A percentile compares a stretch with the other conserved stretches of the same genome.
phyloP scores from a whole-genome alignment of 2,888 invertebrate species.

The Thymelicus lineola region DNA sequence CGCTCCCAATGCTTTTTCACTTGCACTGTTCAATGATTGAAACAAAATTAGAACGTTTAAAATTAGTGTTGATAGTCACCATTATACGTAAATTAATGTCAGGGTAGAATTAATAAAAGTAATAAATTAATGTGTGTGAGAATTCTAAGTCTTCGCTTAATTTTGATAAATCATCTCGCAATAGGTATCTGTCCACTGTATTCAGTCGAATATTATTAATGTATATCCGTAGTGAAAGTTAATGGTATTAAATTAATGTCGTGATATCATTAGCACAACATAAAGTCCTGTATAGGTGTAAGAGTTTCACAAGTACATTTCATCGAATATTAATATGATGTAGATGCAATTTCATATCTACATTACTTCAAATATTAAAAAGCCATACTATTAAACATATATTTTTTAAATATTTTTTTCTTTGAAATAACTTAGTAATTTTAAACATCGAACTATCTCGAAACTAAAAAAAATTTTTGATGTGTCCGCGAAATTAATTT shows the following conservation, averaged over 20 bases:
- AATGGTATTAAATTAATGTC: slow-evolving; percentile 57
- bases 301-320: slow-evolving; percentile 42
- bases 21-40: slow-evolving; percentile 62
- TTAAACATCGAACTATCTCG: not conserved
- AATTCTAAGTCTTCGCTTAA: slow-evolving; percentile 71
- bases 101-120: slow-evolving; percentile 87
- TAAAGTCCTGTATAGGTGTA: slow-evolving; percentile 60
- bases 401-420: not conserved
- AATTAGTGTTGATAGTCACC: slow-evolving; percentile 86
- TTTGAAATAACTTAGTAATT: not conserved
- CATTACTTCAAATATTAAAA: not conserved
- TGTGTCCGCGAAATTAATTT: slow-evolving; percentile 1
- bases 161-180: slow-evolving; percentile 74
- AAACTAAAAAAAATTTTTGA: not conserved
- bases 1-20: slow-evolving; percentile 37
- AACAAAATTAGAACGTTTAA: slow-evolving; percentile 74
- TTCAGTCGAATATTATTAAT: slow-evolving; percentile 50
- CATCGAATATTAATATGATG: slow-evolving; percentile 10
- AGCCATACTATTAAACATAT: not conserved
- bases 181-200: slow-evolving; percentile 76
- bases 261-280: slow-evolving; percentile 71
- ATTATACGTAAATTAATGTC: slow-evolving; percentile 96
- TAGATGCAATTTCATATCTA: slow-evolving; percentile 3
- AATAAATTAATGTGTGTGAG: slow-evolving; percentile 66
- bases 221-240: slow-evolving; percentile 47